Conservation (phyloP, 2,888 invertebrate species). For the Ochlodes sylvanus region DNA sequence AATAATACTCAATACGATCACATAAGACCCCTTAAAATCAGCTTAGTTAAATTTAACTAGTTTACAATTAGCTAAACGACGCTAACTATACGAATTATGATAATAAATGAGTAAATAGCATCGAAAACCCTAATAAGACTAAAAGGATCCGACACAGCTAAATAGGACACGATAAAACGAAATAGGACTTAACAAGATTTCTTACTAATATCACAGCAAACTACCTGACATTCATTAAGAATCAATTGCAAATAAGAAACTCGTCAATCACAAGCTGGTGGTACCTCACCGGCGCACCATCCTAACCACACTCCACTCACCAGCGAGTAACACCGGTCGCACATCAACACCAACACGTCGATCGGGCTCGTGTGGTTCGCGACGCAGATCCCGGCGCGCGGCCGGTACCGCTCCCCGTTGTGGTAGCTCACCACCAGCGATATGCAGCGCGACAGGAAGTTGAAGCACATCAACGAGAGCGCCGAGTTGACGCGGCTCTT, state of each 20-base stretch:
- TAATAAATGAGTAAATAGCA: too few species aligned
- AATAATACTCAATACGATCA: too few species aligned
- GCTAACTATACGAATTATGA: too few species aligned
- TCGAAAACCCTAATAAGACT: background rate
- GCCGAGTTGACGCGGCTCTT: conserved; percentile 92
- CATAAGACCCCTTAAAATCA: too few species aligned
- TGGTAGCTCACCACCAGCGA: conserved; percentile 95
- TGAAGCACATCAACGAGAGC: conserved; percentile 95
- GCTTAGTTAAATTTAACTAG: too few species aligned
- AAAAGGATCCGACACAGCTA: background rate
- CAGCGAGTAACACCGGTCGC: conserved; percentile 98
- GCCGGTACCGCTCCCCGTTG: conserved; percentile 93
- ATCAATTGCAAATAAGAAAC: too few species aligned
- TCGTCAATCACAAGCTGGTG: too few species aligned
- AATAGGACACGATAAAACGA: background rate
- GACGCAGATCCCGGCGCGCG: conserved; percentile 94
- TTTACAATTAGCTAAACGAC: too few species aligned
- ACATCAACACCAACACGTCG: conserved; percentile 98
- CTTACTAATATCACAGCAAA: too few species aligned
- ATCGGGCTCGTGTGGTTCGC: conserved; percentile 99
- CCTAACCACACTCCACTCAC: conserved; percentile 90
- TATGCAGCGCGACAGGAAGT: conserved; percentile 95
- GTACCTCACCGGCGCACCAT: too few species aligned
- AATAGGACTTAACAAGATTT: background rate
- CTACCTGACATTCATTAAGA: too few species aligned